These are phyloP conservation scores for Sebastes kiyomatsui DNA, from an alignment of 2,797 vertebrate genomes.

Conservation along the genomic window DNA sequence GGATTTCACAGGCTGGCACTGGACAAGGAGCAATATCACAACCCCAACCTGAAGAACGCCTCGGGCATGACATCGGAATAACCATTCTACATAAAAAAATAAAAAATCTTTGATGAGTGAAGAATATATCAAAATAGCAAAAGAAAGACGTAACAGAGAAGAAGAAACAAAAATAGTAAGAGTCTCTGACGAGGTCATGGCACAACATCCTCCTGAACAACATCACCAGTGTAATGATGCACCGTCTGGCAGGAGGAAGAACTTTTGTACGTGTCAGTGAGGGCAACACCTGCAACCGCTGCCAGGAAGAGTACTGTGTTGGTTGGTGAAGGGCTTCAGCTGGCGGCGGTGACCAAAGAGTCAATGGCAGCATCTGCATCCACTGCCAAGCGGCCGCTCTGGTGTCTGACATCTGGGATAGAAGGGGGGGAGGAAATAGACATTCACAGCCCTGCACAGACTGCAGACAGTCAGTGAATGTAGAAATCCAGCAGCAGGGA, in stretches of 20 bases:
- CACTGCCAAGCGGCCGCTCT: constrained; percentile 22
- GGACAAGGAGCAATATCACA: constrained; percentile 4
- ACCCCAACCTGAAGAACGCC: background rate
- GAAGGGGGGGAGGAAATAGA: background rate
- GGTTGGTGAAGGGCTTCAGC: constrained; percentile 27
- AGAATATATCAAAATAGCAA: background rate
- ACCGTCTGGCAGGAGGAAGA: constrained; percentile 27
- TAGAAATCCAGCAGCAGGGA: background rate
- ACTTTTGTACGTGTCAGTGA: constrained; percentile 15
- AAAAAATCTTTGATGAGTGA: background rate
- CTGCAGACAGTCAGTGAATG: background rate
- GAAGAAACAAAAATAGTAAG: background rate
- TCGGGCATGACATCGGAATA: background rate
- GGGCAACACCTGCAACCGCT: constrained; percentile 40
- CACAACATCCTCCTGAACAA: constrained; percentile 10
- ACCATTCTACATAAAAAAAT: background rate
- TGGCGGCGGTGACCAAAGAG: constrained; percentile 28
- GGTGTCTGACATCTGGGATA: constrained; percentile 25
- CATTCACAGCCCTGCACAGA: background rate
- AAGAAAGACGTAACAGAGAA: background rate
- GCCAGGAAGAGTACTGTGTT: constrained; percentile 21
- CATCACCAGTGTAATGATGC: constrained; percentile 15
- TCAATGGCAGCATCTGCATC: constrained; percentile 39
- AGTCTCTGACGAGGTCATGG: constrained; percentile 6
- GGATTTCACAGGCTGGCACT: background rate